phyloP scores from a whole-genome alignment of 2,888 invertebrate species.

The Corythucha ciliata region DNA sequence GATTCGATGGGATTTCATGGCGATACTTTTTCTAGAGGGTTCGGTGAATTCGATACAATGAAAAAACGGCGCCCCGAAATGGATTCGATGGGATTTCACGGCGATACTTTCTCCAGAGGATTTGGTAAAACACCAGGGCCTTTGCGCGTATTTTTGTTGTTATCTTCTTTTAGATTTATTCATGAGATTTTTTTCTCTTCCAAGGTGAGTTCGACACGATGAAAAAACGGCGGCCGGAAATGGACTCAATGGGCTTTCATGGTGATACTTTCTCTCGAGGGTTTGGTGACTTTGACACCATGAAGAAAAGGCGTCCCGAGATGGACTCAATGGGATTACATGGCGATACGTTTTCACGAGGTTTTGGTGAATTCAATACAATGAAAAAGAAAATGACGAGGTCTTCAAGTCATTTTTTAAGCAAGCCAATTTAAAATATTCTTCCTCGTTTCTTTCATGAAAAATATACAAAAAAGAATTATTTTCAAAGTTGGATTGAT shows the following conservation, averaged over 20 bases:
- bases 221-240: constrained; percentile 37
- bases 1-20: constrained; percentile 39
- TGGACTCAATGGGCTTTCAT: constrained; percentile 39
- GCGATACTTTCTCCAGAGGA: constrained; percentile 39
- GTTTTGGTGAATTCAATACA: constrained; percentile 39
- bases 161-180: too few species aligned
- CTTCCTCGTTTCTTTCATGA: too few species aligned
- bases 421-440: too few species aligned
- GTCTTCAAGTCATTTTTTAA: too few species aligned
- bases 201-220: constrained; percentile 39
- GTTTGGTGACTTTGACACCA: constrained; percentile 38
- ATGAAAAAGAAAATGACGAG: constrained; percentile 39
- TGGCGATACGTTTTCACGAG: constrained; percentile 38
- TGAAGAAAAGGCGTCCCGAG: constrained; percentile 37
- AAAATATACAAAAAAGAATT: too few species aligned
- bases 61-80: constrained; percentile 37
- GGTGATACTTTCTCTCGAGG: constrained; percentile 39
- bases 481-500: too few species aligned
- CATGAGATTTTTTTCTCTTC: too few species aligned
- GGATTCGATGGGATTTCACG: constrained; percentile 39
- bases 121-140: too few species aligned
- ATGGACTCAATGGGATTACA: constrained; percentile 39
- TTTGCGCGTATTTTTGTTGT: too few species aligned
- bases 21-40: constrained; percentile 39
- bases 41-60: constrained; percentile 38